Conservation (phyloP, 2,797 vertebrate species). For the Petrocephalus schoutedeni region DNA sequence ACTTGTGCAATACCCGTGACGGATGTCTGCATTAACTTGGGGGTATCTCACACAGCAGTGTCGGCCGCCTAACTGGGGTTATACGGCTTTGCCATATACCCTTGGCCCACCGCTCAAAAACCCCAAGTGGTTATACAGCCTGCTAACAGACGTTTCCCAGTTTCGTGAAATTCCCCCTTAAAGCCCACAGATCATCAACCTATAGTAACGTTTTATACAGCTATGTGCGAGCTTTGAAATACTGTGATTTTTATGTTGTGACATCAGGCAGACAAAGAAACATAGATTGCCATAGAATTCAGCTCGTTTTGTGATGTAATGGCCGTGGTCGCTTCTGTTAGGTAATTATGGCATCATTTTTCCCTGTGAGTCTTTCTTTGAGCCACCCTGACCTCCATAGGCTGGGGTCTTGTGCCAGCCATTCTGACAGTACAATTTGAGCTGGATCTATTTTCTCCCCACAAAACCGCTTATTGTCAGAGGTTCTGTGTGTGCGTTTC, state of each 20-base stretch:
- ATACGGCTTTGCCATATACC: background rate
- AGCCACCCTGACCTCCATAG: background rate
- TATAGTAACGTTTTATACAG: background rate
- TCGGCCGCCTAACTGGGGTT: background rate
- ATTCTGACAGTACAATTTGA: background rate
- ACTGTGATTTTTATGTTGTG: background rate
- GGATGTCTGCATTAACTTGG: background rate
- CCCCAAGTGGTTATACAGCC: background rate
- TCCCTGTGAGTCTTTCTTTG: background rate
- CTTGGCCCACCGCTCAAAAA: background rate
- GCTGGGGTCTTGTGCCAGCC: background rate
- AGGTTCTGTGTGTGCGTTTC: background rate
- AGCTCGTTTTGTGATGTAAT: background rate
- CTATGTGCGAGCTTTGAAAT: background rate
- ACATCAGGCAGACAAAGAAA: background rate
- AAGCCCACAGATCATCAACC: background rate
- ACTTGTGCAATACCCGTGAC: background rate
- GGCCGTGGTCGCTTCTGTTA: background rate
- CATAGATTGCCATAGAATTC: background rate
- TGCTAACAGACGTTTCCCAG: background rate
- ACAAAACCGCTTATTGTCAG: background rate
- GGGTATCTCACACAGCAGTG: background rate
- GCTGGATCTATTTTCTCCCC: background rate
- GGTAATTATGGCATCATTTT: constrained; percentile 1
- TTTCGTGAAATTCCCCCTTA: background rate